Evolutionary conservation across 2,888 invertebrate species (phyloP).

Genomic region (Drosophila stalkeri): DNA sequence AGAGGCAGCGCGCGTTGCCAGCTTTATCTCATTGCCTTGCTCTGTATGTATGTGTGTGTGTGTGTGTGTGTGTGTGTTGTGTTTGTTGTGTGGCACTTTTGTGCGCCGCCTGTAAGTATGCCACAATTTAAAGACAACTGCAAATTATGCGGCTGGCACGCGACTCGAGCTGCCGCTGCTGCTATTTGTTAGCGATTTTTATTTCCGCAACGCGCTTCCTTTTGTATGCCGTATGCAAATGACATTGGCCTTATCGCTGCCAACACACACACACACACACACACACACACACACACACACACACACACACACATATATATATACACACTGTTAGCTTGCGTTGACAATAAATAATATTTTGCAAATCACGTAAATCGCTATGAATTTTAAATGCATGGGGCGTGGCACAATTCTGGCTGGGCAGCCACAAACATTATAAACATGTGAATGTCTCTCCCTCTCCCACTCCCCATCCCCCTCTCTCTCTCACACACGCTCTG

Average conservation of each 20-base stretch:
- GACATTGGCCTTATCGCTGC: slow-evolving; percentile 60
- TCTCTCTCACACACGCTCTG: neutral
- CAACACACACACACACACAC: slow-evolving; percentile 62
- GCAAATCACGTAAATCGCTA: slow-evolving; percentile 74
- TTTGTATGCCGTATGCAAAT: slow-evolving; percentile 70
- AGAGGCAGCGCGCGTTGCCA: slow-evolving; percentile 50
- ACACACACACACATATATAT: neutral
- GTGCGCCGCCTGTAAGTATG: slow-evolving; percentile 61
- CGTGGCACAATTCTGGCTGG: slow-evolving; percentile 24
- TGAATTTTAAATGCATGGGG: slow-evolving; percentile 63
- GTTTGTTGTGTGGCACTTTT: slow-evolving; percentile 41
- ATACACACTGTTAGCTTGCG: slow-evolving; percentile 45
- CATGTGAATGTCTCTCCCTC: neutral
- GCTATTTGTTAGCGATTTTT: slow-evolving; percentile 61
- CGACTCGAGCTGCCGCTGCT: slow-evolving; percentile 46
- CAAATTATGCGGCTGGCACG: slow-evolving; percentile 73
- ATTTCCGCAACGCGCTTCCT: slow-evolving; percentile 57
- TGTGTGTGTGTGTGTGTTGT: slow-evolving; percentile 16
- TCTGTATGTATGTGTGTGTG: slow-evolving; percentile 9
- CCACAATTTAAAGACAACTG: slow-evolving; percentile 35
- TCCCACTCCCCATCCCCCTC: neutral
- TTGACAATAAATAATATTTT: slow-evolving; percentile 82
- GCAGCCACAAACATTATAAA: neutral
- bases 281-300: neutral
- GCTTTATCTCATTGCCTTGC: slow-evolving; percentile 48